phyloP scores from a whole-genome alignment of 2,888 invertebrate genomes.

The Meandrusa payeni region DNA sequence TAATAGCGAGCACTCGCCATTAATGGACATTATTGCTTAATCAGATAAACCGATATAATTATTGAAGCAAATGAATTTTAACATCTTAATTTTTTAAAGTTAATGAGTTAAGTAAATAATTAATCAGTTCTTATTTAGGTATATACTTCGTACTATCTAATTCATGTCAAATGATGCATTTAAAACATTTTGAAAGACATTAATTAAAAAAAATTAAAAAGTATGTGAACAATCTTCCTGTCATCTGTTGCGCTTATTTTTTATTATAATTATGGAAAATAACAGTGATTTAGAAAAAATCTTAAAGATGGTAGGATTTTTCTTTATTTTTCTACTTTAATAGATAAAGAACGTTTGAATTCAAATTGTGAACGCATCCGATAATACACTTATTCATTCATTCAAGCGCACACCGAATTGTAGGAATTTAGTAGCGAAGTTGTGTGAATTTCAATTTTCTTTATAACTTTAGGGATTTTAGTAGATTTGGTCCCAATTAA shows the following conservation, averaged over 20 bases:
- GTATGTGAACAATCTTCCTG: conserved; percentile 22
- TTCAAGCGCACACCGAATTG: conserved; percentile 31
- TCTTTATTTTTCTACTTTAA: conserved; percentile 15
- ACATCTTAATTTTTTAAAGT: too few relatives aligned
- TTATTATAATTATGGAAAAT: conserved; percentile 30
- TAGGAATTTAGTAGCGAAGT: conserved; percentile 23
- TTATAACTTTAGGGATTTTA: conserved; percentile 33
- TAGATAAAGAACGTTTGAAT: conserved; percentile 20
- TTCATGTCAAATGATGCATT: conserved; percentile 18
- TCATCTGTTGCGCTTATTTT: conserved; percentile 24
- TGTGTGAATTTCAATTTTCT: conserved; percentile 32
- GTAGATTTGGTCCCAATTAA: conserved; percentile 34
- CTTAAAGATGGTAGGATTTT: conserved; percentile 25
- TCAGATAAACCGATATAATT: too few relatives aligned
- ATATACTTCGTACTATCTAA: too few relatives aligned
- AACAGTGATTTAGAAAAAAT: conserved; percentile 28
- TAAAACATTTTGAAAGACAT: conserved; percentile 29
- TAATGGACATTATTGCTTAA: too few relatives aligned
- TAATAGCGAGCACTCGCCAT: too few relatives aligned
- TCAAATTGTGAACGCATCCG: conserved; percentile 35
- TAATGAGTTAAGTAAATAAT: too few relatives aligned
- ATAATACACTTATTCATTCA: conserved; percentile 43
- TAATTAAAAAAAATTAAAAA: conserved; percentile 29
- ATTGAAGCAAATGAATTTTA: too few relatives aligned
- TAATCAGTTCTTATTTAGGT: too few relatives aligned